Conservation (phyloP, 23 tunicate species). For the Botrylloides violaceus region DNA sequence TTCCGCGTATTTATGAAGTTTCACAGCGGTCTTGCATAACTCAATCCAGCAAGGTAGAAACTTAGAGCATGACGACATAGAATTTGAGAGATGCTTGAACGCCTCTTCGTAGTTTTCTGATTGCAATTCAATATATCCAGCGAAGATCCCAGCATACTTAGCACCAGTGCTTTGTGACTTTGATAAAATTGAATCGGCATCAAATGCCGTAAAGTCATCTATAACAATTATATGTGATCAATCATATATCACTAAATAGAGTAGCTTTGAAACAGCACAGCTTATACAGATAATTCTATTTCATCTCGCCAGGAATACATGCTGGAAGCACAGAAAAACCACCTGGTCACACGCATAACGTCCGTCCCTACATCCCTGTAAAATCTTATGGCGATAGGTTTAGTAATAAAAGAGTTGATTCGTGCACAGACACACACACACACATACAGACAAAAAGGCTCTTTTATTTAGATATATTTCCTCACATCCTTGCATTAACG, state of each 20-base stretch:
- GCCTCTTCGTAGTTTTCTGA: neutral
- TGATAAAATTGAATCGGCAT: neutral
- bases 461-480: too few species aligned
- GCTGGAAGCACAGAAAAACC: too few species aligned
- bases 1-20: slow-evolving; percentile 18
- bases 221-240: neutral
- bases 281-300: neutral
- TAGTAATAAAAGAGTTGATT: too few species aligned
- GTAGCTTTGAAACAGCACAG: neutral
- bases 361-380: too few species aligned
- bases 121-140: neutral
- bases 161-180: neutral
- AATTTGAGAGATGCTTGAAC: neutral
- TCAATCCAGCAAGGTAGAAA: slow-evolving; percentile 30
- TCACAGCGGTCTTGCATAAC: neutral
- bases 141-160: neutral
- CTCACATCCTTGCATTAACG: slow-evolving; percentile 3
- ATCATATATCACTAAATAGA: neutral
- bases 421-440: too few species aligned
- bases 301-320: too few species aligned
- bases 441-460: too few species aligned
- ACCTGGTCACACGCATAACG: too few species aligned
- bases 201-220: neutral
- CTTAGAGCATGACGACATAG: neutral
- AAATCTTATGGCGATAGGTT: too few species aligned